A percentile compares a stretch with the other conserved stretches of the same genome.
phyloP scores from a whole-genome alignment of 2,888 invertebrate genomes.

The Drosophila limbata region DNA sequence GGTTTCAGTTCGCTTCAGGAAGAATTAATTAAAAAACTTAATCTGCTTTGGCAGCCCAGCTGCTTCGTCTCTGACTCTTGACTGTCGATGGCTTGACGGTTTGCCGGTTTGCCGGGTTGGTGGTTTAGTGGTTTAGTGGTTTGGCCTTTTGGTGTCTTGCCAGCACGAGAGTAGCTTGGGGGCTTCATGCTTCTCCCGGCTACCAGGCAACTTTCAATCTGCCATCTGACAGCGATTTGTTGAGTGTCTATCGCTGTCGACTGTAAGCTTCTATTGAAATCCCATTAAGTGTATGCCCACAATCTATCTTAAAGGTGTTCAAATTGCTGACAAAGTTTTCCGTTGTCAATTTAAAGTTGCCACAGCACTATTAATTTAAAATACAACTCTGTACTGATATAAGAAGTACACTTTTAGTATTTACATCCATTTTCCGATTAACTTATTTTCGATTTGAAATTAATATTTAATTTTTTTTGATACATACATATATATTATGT shows the following conservation, averaged over 20 bases:
- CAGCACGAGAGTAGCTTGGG: conserved; percentile 1
- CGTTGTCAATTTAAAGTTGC: conserved; percentile 6
- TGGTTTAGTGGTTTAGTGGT: conserved; percentile 17
- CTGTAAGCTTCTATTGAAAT: conserved; percentile 15
- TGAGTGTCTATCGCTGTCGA: conserved; percentile 8
- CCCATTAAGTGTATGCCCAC: conserved; percentile 16
- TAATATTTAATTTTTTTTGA: too few species aligned
- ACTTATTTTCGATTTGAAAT: neutral
- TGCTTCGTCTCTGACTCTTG: conserved; percentile 17
- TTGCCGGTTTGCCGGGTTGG: conserved; percentile 11
- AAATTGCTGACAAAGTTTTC: conserved; percentile 9
- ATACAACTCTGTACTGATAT: neutral
- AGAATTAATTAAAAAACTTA: conserved; percentile 77
- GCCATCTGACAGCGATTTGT: conserved; percentile 13
- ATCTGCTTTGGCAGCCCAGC: conserved; percentile 58
- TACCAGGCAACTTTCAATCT: conserved; percentile 21
- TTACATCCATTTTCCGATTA: neutral
- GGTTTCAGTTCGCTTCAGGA: conserved; percentile 38
- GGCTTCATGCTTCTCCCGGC: conserved; percentile 10
- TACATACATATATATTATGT: too few species aligned
- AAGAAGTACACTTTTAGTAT: neutral
- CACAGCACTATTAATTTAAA: neutral
- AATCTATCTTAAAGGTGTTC: conserved; percentile 14
- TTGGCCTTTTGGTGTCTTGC: conserved; percentile 1
- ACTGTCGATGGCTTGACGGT: conserved; percentile 10